Evolutionary conservation across 2,888 invertebrate genomes (phyloP).

Genomic region (Lampropteryx suffumata): DNA sequence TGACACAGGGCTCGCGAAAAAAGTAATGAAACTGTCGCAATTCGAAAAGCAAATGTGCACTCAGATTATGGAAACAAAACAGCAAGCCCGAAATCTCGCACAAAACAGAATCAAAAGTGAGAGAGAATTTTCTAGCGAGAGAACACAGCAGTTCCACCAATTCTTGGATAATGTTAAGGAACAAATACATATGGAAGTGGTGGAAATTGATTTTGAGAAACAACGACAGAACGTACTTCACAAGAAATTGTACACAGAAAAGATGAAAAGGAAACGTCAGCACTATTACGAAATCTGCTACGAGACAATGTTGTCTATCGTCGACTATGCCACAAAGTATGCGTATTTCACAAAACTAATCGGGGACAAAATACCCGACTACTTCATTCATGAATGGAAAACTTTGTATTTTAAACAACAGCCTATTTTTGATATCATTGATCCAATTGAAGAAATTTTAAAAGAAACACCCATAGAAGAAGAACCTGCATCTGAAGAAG

Average conservation of each 20-base stretch:
- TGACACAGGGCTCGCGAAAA: constrained; percentile 77
- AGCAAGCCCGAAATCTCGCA: constrained; percentile 80
- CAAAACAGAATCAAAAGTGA: constrained; percentile 79
- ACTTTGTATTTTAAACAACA: constrained; percentile 79
- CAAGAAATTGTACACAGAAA: constrained; percentile 78
- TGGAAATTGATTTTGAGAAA: constrained; percentile 80
- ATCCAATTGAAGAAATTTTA: constrained; percentile 65
- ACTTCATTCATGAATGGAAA: constrained; percentile 82
- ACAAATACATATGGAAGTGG: constrained; percentile 68
- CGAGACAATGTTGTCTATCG: constrained; percentile 78
- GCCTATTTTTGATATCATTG: constrained; percentile 77
- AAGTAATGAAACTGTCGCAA: constrained; percentile 83
- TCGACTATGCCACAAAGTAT: constrained; percentile 79
- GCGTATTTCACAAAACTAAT: constrained; percentile 72
- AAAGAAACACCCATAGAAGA: constrained; percentile 55
- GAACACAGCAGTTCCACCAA: constrained; percentile 73
- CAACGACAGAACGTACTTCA: constrained; percentile 78
- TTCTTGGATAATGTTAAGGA: constrained; percentile 70
- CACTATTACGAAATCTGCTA: constrained; percentile 77
- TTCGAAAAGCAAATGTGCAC: constrained; percentile 86
- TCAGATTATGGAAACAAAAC: constrained; percentile 84
- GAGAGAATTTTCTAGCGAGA: constrained; percentile 73
- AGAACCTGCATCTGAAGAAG: constrained; percentile 52
- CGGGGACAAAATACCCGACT: constrained; percentile 68
- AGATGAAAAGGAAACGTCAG: constrained; percentile 72